phyloP scores from a whole-genome alignment of 2,888 invertebrate genomes.

The Cyclophora punctaria region DNA sequence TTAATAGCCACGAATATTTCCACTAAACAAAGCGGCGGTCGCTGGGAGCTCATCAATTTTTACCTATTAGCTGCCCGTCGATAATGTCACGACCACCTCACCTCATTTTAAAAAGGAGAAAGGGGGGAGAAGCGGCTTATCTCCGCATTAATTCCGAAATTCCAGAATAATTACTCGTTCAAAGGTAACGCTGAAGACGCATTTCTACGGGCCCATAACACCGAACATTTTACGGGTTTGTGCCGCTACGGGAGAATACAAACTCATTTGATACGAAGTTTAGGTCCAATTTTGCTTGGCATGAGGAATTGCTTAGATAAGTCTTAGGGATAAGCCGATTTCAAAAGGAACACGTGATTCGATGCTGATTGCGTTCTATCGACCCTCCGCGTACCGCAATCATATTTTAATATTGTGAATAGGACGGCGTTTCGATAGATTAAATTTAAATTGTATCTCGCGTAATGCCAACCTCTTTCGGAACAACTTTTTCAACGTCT shows the following conservation, averaged over 20 bases:
- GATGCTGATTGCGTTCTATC: conserved; percentile 60
- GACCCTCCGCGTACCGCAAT: conserved; percentile 37
- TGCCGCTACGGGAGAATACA: conserved; percentile 21
- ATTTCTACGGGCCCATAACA: conserved; percentile 38
- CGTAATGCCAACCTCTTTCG: no score
- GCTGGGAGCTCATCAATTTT: conserved; percentile 35
- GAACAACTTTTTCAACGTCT: no score
- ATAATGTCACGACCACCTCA: conserved; percentile 24
- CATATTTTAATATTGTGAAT: conserved; percentile 71
- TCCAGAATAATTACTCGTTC: conserved; percentile 67
- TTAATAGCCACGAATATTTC: conserved; percentile 15
- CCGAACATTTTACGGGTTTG: conserved; percentile 34
- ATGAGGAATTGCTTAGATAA: conserved; percentile 32
- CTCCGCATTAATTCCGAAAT: conserved; percentile 66
- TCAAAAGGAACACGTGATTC: conserved; percentile 70
- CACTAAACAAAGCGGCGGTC: conserved; percentile 15
- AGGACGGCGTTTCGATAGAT: conserved; percentile 55
- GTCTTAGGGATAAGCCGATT: conserved; percentile 63
- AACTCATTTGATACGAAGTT: conserved; percentile 23
- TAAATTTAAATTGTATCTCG: conserved; percentile 48
- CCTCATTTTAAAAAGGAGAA: conserved; percentile 30
- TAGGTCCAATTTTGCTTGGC: conserved; percentile 32
- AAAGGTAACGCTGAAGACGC: conserved; percentile 57
- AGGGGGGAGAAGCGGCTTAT: conserved; percentile 46
- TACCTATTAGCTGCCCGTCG: conserved; percentile 29